phyloP scores from a whole-genome alignment of 1,140 invertebrate genomes.

The Magallana ariakensis region DNA sequence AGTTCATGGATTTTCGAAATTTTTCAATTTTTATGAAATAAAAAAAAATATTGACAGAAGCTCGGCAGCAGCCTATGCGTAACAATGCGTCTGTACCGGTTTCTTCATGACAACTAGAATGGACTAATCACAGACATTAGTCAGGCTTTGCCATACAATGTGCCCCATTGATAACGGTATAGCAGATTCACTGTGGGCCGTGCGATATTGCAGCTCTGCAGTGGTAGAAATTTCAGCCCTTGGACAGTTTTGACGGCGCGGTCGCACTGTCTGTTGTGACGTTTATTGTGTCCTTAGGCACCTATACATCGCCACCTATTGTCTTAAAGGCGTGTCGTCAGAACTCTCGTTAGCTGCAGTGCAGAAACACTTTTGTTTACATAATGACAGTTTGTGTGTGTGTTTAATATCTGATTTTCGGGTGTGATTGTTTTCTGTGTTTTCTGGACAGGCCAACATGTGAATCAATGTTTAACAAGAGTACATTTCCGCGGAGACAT shows the following conservation, averaged over 20 bases:
- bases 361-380: constrained; percentile 33
- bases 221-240: neutral
- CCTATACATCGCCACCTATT: constrained; percentile 20
- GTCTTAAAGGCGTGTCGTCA: constrained; percentile 14
- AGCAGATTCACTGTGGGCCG: neutral
- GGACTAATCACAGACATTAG: constrained; percentile 7
- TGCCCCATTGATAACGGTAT: constrained; percentile 5
- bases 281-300: neutral
- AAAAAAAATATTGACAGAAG: neutral
- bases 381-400: constrained; percentile 8
- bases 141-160: neutral
- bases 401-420: constrained; percentile 5
- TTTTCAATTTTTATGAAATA: constrained; percentile 15
- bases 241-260: constrained; percentile 23
- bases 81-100: neutral
- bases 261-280: neutral
- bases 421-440: neutral
- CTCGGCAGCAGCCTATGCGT: neutral
- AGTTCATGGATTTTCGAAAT: neutral
- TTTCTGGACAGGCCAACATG: neutral
- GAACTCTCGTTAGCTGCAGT: neutral
- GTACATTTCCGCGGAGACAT: neutral
- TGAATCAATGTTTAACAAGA: neutral
- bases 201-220: constrained; percentile 5
- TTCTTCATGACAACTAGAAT: neutral